These are phyloP conservation scores for Sylvia borin DNA, from an alignment of 2,797 vertebrate genomes.

Conservation along the genomic window DNA sequence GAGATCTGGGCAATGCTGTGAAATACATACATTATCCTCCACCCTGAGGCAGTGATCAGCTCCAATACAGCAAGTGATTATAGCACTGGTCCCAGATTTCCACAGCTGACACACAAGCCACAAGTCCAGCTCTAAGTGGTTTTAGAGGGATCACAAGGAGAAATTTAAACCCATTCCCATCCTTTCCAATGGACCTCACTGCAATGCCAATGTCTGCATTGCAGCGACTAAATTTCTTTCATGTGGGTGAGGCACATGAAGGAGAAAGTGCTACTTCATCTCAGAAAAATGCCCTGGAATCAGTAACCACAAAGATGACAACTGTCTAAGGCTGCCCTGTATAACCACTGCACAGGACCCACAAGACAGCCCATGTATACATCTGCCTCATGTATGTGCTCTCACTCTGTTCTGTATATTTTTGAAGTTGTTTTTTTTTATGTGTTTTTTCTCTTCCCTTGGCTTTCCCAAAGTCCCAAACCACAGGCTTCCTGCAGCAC, in stretches of 20 bases:
- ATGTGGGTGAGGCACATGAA: not conserved
- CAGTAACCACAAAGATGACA: not conserved
- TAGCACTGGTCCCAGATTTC: not conserved
- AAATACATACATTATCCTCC: not conserved
- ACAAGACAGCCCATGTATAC: not conserved
- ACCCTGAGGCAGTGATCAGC: not conserved
- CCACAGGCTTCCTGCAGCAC: not conserved
- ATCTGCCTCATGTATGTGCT: not conserved
- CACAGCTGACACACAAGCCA: not conserved
- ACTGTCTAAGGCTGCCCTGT: not conserved
- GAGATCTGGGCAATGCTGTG: not conserved
- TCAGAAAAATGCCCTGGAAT: not conserved
- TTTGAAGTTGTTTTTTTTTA: not conserved
- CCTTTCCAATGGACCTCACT: not conserved
- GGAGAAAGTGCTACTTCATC: not conserved
- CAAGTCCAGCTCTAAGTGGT: not conserved
- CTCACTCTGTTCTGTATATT: not conserved
- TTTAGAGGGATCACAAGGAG: not conserved
- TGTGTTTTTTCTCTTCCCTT: not conserved
- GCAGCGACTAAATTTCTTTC: not conserved
- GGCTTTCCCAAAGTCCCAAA: not conserved
- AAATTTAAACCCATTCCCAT: not conserved
- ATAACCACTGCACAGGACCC: not conserved
- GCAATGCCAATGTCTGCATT: not conserved
- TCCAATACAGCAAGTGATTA: not conserved